Evolutionary conservation across 2,797 vertebrate genomes (phyloP), one percentile per base, ranked within the genome.

Genomic region (Moxostoma hubbsi): DNA sequence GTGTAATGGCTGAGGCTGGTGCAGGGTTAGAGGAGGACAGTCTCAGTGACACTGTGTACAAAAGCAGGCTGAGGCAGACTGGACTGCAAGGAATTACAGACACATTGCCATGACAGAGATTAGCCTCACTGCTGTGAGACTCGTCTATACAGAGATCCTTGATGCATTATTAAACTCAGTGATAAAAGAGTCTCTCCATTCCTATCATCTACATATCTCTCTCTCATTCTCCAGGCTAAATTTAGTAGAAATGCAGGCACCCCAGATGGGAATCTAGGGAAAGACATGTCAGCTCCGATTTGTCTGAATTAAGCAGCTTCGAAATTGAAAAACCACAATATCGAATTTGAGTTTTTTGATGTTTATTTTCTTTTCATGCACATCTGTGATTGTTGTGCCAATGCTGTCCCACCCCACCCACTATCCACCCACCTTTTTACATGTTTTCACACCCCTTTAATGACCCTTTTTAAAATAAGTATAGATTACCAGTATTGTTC

Each of bases 101-200:
- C 36, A 36, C 36, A 36, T 36, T 36, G 4, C 36, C 36, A 36
- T 36, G 36, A 36, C 36, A 36, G 4, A 36, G 36, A 36, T 36
- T 36, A 36, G 36, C 36, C 4, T 36, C 36, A 36, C 36, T 36
- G 3, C 36, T 36, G 36, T 36, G 36, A 36, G 36, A 63, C 72
- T 66, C 57, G 51, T 46, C 73, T 61, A 54, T 49, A 63, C 11
- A 46, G 67, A 76, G 69, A 72, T 68, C 63, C 66, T 46, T 74
- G 62, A 68, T 82, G 59, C 64, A 82, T 78, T 77, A 82, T 82
- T 77, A 74, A 82, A 73, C 66, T 61, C 69, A 1, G 55, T 73
- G 70, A 78, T 82, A 78, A 78, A 78, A 82, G 63, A 77, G 24
- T 69, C 53, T 65, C 68, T 76, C 77, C 57, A 79, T 72, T 72